Conservation (phyloP, 2,888 invertebrate species). For the Drosophila neotestacea region DNA sequence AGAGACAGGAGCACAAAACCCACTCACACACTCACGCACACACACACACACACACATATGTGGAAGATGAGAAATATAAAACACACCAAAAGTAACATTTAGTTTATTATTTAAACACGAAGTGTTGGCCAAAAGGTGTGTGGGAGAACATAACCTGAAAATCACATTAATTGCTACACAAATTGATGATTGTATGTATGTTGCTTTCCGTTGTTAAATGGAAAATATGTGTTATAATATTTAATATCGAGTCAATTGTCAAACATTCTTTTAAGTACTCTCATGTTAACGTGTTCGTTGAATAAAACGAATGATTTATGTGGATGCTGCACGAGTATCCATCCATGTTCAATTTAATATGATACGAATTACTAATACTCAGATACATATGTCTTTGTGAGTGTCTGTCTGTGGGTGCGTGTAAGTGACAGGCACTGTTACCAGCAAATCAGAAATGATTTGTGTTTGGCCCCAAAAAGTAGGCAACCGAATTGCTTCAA, state of each 20-base stretch:
- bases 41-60: slow-evolving; percentile 6
- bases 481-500: slow-evolving; percentile 50
- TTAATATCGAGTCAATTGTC: slow-evolving; percentile 10
- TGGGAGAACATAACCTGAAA: slow-evolving; percentile 21
- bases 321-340: slow-evolving; percentile 2
- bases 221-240: slow-evolving; percentile 5
- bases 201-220: slow-evolving; percentile 13
- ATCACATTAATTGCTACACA: slow-evolving; percentile 27
- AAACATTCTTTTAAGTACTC: slow-evolving; percentile 1
- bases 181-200: not conserved
- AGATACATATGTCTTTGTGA: slow-evolving; percentile 9
- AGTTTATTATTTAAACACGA: slow-evolving; percentile 20
- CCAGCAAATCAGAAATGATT: slow-evolving; percentile 32
- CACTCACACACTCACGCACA: slow-evolving; percentile 16
- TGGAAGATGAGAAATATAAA: slow-evolving; percentile 14
- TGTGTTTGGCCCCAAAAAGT: slow-evolving; percentile 37
- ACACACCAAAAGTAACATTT: slow-evolving; percentile 28
- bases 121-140: slow-evolving; percentile 23
- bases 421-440: slow-evolving; percentile 5
- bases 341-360: slow-evolving; percentile 14
- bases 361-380: slow-evolving; percentile 20
- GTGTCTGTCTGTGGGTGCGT: slow-evolving; percentile 5
- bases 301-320: slow-evolving; percentile 10
- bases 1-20: slow-evolving; percentile 5
- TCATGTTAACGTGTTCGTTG: slow-evolving; percentile 12